Base-by-base conservation (phyloP, 1,140 invertebrate species). In the Hycleus cichorii region DNA sequence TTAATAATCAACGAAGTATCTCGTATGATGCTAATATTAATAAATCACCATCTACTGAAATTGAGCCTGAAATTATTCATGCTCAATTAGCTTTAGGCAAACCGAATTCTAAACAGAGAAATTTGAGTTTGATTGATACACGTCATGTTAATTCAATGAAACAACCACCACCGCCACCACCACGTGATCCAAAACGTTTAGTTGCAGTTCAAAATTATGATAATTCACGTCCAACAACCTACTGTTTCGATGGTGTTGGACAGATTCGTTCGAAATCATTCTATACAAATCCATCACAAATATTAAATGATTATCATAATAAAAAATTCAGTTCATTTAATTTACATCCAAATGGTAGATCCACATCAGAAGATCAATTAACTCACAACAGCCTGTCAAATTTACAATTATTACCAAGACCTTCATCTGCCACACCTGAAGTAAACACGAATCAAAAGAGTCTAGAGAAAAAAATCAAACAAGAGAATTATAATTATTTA, bases 131-230 rank as follows among this genome's bases (percentile, higher is more conserved):
- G 32, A 54, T 69, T 6, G 68, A 72, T 38, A 24, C 59, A 26
- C 43, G 56, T 11, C 57, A 59, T 26, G n/a, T 66, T 5, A 53
- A 56, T 18, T 52, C 46, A 39, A 18, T 47, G 3, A 61, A 64
- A 42, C 69, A 69, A 58, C 69, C 78, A 39, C 86, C 85, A 1
- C 86, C 85, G 1, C 81, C 81, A n/a, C 85, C 85, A 40, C 85
- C 87, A 26, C 72, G 85, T 63, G 84, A 87, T 73, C 84, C 83
- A 18, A 78, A 82, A 60, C 71, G 83, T 64, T 79, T 78, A 42
- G 73, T 77, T 55, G 74, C 74, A 66, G 57, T 78, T 64, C 75
- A 80, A 47, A 60, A 62, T 55, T 77, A 77, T 62, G 79, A 80
- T 58, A 76, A 70, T 75, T 60, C 66, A 53, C 71, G 76, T 48